Evolutionary conservation across 2,113 vertebrate species (phyloP), one percentile per base, ranked within the genome.

Genomic region (Scartelaos histophorus): DNA sequence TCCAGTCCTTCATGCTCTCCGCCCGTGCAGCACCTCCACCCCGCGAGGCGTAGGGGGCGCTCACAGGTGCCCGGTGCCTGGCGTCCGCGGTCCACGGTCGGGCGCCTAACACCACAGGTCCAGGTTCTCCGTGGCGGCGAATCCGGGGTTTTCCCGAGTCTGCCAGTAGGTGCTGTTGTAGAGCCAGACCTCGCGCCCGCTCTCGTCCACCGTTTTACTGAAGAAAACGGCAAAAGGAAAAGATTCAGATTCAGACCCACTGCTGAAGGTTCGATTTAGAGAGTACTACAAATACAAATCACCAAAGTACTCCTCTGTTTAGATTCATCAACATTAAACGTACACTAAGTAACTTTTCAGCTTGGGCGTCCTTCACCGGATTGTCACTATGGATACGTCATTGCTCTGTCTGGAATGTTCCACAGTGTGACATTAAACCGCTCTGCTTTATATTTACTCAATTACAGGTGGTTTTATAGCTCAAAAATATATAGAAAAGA

Each of bases 101-200:
- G 22, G 22, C n/a, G 3, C 22, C 13, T 82, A 64, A 65, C 95
- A 97, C 96, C 96, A 98, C 77, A 98, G 90, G 77, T 96, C 93
- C 0, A 96, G 93, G 12, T 95, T 95, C 2, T 96, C 91, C 2
- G 93, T 92, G 65, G 91, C 90, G 60, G 93, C 74, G 0, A 97
- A 97, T 71, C 95, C 96, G 0, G 96, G 96, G 3, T 95, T 91
- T 0, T 93, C 85, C 60, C 96, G 93, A 74, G 96, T 82, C 74
- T 93, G 92, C 95, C 96, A 97, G 90, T 98, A 98, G 0, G 92
- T 95, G n/a, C 91, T 90, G 60, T 96, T 97, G 66, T 83, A 94
- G 19, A 95, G 79, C 97, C 96, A 98, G 3, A 94, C 94, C 78
- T 98, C 96, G 61, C 89, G 92, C 46, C 95, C 95, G 0, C 70